phyloP scores from a whole-genome alignment of 2,888 invertebrate species.

The Agrotis ipsilon region DNA sequence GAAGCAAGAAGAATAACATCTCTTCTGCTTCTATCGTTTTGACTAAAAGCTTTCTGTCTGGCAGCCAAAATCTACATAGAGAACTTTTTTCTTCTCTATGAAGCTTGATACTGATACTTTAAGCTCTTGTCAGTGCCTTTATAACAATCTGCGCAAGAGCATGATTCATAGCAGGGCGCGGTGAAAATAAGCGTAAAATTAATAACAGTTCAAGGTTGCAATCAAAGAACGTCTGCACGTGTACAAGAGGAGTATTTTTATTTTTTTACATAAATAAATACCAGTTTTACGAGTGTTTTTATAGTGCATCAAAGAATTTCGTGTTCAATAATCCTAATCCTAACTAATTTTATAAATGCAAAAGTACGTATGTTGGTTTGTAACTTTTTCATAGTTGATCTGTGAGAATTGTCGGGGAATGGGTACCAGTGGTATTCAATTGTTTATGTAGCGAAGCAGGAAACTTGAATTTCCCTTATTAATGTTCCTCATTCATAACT shows the following conservation, averaged over 20 bases:
- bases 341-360: no score
- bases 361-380: no score
- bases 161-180: slow-evolving; percentile 74
- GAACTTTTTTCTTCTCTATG: background rate
- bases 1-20: no score
- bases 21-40: no score
- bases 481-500: slow-evolving; percentile 31
- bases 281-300: slow-evolving; percentile 56
- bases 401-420: slow-evolving; percentile 19
- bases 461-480: slow-evolving; percentile 10
- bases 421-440: background rate
- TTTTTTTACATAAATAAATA: slow-evolving; percentile 71
- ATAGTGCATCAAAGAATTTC: slow-evolving; percentile 37
- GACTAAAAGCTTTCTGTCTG: no score
- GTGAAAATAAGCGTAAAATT: slow-evolving; percentile 85
- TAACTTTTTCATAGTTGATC: no score
- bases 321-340: background rate
- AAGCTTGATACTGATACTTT: background rate
- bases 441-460: slow-evolving; percentile 6
- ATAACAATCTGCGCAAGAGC: slow-evolving; percentile 67
- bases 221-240: slow-evolving; percentile 72
- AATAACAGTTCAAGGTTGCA: slow-evolving; percentile 84
- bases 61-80: background rate
- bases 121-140: slow-evolving; percentile 19
- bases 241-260: slow-evolving; percentile 69